Evolutionary conservation across 2,113 vertebrate species (phyloP).

Genomic region (Myocastor coypus): DNA sequence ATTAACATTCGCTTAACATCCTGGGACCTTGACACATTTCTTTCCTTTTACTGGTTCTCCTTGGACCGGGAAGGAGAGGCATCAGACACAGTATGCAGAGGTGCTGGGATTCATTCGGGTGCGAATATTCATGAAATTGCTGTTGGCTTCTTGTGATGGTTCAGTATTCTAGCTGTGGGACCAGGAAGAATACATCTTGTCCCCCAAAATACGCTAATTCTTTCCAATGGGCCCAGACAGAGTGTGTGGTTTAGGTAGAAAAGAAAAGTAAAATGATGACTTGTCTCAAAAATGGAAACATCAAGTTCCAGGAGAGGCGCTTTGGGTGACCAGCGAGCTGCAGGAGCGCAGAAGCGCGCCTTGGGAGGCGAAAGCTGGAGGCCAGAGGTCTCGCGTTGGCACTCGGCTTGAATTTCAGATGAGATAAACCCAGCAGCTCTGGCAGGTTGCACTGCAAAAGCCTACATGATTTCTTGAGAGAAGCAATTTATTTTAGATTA

Average conservation of each 20-base stretch:
- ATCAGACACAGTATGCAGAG: neutral
- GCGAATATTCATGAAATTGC: neutral
- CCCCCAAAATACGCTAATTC: neutral
- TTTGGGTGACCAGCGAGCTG: neutral
- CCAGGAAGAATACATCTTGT: neutral
- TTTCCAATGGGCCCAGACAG: constrained; percentile 1
- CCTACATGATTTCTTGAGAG: constrained; percentile 85
- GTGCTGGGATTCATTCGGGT: neutral
- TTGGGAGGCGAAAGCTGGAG: neutral
- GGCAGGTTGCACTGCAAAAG: constrained; percentile 75
- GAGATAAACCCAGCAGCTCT: constrained; percentile 79
- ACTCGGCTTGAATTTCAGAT: constrained; percentile 82
- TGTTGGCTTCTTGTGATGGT: neutral
- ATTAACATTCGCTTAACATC: neutral
- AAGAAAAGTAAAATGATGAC: neutral
- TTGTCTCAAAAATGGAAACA: constrained; percentile 22
- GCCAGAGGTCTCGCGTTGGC: constrained; percentile 71
- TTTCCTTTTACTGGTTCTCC: neutral
- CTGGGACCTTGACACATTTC: neutral
- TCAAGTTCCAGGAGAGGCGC: constrained; percentile 40
- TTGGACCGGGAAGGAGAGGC: neutral
- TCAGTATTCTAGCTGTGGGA: neutral
- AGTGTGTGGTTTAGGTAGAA: neutral
- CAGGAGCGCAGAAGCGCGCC: constrained; percentile 49
- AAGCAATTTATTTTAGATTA: constrained; percentile 90